phyloP scores from a whole-genome alignment of 2,888 invertebrate species.

The Acanthosepion pharaonis region DNA sequence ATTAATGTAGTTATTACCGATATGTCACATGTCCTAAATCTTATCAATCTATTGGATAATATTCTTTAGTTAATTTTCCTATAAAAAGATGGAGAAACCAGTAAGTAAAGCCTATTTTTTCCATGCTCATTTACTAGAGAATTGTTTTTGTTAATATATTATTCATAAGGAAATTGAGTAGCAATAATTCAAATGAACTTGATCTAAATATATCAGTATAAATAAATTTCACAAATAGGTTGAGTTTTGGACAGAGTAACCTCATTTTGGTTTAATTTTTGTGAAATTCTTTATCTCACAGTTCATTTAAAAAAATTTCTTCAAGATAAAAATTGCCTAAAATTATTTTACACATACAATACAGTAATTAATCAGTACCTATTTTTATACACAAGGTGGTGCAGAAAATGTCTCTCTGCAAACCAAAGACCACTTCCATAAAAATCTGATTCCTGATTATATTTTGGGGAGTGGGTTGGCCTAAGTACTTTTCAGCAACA shows the following conservation, averaged over 20 bases:
- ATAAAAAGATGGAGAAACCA: not conserved
- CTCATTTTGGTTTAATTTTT: not conserved
- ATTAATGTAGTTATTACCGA: not conserved
- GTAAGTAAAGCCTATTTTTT: not conserved
- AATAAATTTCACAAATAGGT: not conserved
- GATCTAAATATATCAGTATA: not conserved
- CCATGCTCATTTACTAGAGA: not conserved
- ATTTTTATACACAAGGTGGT: no score
- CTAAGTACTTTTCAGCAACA: no score
- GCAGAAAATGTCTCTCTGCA: no score
- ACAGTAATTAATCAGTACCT: no score
- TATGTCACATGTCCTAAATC: not conserved
- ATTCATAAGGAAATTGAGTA: not conserved
- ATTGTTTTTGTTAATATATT: not conserved
- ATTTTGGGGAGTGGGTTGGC: no score
- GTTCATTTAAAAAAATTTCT: no score
- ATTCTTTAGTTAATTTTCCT: not conserved
- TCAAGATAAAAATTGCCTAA: no score
- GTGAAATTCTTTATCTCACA: no score
- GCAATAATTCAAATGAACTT: not conserved
- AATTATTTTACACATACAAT: no score
- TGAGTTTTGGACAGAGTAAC: not conserved
- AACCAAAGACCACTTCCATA: no score
- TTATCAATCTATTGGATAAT: not conserved
- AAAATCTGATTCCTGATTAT: no score